phyloP scores from a whole-genome alignment of 2,797 vertebrate species.

The Argentina silus region DNA sequence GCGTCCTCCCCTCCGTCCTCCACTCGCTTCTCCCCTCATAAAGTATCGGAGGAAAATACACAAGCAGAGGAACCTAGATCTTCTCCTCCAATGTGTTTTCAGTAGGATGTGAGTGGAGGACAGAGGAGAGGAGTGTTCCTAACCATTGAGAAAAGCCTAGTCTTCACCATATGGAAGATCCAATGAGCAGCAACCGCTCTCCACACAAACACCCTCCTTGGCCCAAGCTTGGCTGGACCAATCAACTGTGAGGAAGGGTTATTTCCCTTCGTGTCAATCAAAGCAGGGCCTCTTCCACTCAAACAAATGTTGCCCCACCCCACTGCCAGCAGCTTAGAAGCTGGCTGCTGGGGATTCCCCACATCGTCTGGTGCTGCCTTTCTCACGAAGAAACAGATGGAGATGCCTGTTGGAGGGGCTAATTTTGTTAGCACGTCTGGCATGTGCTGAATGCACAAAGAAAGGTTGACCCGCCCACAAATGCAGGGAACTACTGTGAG shows the following conservation, averaged over 20 bases:
- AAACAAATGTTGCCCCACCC: conserved; percentile 24
- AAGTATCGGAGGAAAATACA: too few species aligned
- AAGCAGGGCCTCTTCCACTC: not conserved
- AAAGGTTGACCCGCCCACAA: conserved; percentile 28
- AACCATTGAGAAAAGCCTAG: too few species aligned
- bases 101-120: too few species aligned
- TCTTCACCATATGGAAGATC: not conserved
- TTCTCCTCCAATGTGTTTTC: not conserved
- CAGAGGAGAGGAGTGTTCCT: too few species aligned
- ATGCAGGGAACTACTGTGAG: conserved; percentile 4
- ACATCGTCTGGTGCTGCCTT: conserved; percentile 17
- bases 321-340: not conserved
- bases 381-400: conserved; percentile 51
- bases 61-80: too few species aligned
- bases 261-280: conserved; percentile 15
- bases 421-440: conserved; percentile 24
- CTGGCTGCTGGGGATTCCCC: conserved; percentile 37
- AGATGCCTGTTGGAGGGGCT: conserved; percentile 27
- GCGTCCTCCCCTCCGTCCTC: too few species aligned
- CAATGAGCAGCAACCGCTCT: not conserved
- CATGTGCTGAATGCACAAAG: conserved; percentile 55
- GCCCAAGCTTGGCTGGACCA: not conserved
- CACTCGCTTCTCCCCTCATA: too few species aligned
- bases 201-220: not conserved
- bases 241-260: not conserved